phyloP scores from a whole-genome alignment of 2,113 vertebrate species.

The Orcinus orca region DNA sequence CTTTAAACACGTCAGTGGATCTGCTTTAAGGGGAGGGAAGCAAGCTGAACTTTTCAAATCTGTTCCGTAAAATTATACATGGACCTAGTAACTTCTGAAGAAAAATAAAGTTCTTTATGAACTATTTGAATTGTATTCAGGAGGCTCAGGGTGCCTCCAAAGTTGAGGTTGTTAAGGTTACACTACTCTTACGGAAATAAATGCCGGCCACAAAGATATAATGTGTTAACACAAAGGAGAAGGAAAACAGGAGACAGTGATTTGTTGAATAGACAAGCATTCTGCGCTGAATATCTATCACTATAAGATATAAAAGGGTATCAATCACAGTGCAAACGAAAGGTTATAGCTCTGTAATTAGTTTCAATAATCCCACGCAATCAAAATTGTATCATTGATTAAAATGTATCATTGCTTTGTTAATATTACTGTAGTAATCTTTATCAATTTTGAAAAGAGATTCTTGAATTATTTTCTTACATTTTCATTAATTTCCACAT shows the following conservation, averaged over 20 bases:
- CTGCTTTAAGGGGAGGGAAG: neutral
- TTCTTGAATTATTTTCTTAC: neutral
- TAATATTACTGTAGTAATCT: neutral
- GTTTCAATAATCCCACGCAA: neutral
- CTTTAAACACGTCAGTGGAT: neutral
- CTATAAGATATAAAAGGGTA: neutral
- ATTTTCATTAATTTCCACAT: neutral
- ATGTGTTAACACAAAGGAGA: neutral
- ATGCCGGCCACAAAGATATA: neutral
- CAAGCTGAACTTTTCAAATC: neutral
- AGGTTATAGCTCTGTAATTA: neutral
- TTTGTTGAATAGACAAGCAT: neutral
- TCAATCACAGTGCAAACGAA: neutral
- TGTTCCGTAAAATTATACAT: neutral
- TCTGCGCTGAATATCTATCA: neutral
- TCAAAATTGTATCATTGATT: neutral
- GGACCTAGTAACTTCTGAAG: neutral
- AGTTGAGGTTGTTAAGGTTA: neutral
- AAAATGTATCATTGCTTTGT: neutral
- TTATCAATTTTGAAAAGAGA: neutral
- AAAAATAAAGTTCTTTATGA: neutral
- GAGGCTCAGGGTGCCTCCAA: neutral
- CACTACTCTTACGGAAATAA: neutral
- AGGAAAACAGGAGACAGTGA: neutral
- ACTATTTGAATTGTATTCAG: neutral